Conservation (phyloP, 2,113 vertebrate genomes). For the Ctenomys sociabilis region DNA sequence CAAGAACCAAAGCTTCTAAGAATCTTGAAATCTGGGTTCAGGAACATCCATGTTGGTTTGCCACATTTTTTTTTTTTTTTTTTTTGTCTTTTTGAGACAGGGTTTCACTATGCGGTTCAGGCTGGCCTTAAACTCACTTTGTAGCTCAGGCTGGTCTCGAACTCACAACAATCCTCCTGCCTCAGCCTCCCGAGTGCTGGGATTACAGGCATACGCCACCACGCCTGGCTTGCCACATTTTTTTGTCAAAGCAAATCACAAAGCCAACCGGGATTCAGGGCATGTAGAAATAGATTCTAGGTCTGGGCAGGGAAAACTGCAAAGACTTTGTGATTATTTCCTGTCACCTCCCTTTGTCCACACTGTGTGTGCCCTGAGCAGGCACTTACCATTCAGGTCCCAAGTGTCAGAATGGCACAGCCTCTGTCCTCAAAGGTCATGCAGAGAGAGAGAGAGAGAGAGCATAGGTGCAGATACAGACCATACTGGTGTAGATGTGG, state of each 20-base stretch:
- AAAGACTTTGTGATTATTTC: neutral
- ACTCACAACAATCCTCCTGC: no score
- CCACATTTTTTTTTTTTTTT: neutral
- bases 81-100: no score
- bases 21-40: neutral
- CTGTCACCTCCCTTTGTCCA: neutral
- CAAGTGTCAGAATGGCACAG: neutral
- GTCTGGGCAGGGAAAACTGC: neutral
- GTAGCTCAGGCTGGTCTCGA: no score
- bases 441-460: neutral
- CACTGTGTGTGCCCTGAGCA: neutral
- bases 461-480: neutral
- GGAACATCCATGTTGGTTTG: neutral
- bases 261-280: neutral
- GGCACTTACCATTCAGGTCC: neutral
- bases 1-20: neutral
- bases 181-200: no score
- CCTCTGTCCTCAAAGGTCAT: neutral
- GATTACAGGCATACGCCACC: no score
- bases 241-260: neutral
- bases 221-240: neutral
- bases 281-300: neutral
- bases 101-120: no score
- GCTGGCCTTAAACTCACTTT: no score
- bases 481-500: fast-evolving